phyloP scores from a whole-genome alignment of 2,797 vertebrate genomes.

The Malacoraja senta region DNA sequence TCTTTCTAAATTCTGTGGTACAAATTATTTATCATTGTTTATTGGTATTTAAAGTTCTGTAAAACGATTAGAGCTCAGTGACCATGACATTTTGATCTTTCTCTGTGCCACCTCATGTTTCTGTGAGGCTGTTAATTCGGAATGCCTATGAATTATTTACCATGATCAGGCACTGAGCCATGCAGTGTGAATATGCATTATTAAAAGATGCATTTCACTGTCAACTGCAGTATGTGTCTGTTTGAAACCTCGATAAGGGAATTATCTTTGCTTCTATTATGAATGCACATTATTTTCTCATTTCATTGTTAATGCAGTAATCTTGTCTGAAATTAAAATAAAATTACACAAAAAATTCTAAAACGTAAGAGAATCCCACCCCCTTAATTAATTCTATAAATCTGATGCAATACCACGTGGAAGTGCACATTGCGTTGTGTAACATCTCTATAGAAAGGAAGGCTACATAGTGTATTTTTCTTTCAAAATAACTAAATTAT shows the following conservation, averaged over 20 bases:
- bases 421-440: too few species aligned
- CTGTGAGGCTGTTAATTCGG: neutral
- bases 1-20: neutral
- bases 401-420: neutral
- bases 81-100: neutral
- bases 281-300: neutral
- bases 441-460: neutral
- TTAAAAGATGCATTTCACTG: neutral
- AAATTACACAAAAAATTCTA: neutral
- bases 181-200: neutral
- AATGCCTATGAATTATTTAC: conserved; percentile 21
- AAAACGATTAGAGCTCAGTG: neutral
- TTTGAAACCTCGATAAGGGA: neutral
- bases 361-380: neutral
- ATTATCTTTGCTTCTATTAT: neutral
- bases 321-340: neutral
- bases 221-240: neutral
- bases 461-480: too few species aligned
- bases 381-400: neutral
- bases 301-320: neutral
- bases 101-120: too few species aligned
- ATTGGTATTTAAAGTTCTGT: neutral
- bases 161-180: neutral
- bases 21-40: neutral
- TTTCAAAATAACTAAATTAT: too few species aligned